These are phyloP conservation scores for Sylvietta virens DNA, from an alignment of 2,113 vertebrate genomes.

Conservation along the genomic window DNA sequence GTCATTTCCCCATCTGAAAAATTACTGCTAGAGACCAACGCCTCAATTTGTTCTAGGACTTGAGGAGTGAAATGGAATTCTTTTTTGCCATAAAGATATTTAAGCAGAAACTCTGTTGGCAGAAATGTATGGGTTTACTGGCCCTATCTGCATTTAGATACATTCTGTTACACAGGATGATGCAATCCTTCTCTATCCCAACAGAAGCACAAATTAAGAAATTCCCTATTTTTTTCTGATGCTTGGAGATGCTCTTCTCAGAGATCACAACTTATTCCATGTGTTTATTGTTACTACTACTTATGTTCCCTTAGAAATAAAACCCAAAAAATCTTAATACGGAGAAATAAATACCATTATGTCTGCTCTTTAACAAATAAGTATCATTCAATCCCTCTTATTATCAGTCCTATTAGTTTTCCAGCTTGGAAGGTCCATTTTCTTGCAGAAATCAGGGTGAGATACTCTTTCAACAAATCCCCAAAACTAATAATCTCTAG, in stretches of 20 bases:
- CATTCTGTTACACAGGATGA: not conserved
- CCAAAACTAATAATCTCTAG: not conserved
- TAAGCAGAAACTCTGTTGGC: not conserved
- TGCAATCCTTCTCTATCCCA: not conserved
- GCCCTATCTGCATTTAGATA: not conserved
- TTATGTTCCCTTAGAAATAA: not conserved
- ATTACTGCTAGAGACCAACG: not conserved
- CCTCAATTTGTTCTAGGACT: not conserved
- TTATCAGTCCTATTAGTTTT: not conserved
- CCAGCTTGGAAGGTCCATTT: not conserved
- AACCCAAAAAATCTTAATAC: not conserved
- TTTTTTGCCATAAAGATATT: not conserved
- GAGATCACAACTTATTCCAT: not conserved
- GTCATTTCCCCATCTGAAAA: not conserved
- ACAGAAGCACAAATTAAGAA: not conserved
- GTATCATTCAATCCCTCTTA: not conserved
- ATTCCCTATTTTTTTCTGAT: not conserved
- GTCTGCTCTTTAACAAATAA: not conserved
- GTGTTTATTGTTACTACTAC: not conserved
- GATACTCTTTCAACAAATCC: not conserved
- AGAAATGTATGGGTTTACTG: not conserved
- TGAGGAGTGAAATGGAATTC: not conserved
- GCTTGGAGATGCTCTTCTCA: not conserved
- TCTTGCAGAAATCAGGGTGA: not conserved
- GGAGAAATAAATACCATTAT: not conserved